phyloP scores from a whole-genome alignment of 1,140 invertebrate genomes.

The Ceratina australensis region DNA sequence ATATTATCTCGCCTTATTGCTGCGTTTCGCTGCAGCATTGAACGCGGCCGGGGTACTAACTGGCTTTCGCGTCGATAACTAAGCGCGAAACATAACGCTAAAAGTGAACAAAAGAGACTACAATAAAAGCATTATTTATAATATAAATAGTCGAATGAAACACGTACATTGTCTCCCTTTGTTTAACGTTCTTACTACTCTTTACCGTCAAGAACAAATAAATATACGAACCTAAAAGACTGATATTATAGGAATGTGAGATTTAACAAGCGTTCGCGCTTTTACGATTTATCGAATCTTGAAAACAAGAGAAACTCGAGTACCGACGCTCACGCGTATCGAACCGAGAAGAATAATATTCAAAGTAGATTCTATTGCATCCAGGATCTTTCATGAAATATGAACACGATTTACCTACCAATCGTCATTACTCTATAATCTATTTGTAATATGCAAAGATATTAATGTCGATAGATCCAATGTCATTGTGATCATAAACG shows the following conservation, averaged over 20 bases:
- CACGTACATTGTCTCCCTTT: no score
- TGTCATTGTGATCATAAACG: not conserved
- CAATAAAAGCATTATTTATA: not conserved
- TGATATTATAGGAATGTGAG: no score
- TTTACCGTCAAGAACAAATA: not conserved
- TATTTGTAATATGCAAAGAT: not conserved
- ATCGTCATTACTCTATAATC: not conserved
- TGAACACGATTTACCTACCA: no score
- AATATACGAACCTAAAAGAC: no score
- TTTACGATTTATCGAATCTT: not conserved
- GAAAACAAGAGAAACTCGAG: not conserved
- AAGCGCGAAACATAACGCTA: not conserved
- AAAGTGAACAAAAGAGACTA: not conserved
- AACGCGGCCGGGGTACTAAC: not conserved
- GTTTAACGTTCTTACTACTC: no score
- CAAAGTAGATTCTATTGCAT: no score
- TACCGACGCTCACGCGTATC: not conserved
- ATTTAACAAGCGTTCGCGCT: no score
- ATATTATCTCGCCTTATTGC: constrained; percentile 43
- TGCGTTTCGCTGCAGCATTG: constrained; percentile 23
- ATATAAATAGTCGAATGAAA: no score
- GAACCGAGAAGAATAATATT: not conserved
- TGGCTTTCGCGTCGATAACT: constrained; percentile 14
- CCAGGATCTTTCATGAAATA: no score
- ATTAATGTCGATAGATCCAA: not conserved